Conservation (phyloP, 1,140 invertebrate genomes). For the Trialeurodes vaporariorum region DNA sequence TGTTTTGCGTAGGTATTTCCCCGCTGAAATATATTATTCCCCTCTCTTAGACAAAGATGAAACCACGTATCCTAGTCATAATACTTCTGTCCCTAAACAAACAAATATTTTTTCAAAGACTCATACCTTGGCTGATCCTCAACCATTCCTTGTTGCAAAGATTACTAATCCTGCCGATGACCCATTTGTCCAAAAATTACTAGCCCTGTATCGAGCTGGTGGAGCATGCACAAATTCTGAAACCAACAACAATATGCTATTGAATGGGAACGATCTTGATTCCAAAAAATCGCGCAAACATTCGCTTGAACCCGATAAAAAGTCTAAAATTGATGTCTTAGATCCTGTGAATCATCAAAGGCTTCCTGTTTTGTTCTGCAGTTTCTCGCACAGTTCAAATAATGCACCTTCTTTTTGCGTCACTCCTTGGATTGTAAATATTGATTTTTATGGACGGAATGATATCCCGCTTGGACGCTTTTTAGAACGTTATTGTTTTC, state of each 20-base stretch:
- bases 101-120: background rate
- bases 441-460: conserved; percentile 89
- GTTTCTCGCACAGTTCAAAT: conserved; percentile 66
- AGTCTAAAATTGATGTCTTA: conserved; percentile 55
- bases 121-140: conserved; percentile 30
- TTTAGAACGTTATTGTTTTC: conserved; percentile 84
- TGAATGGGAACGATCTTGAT: conserved; percentile 14
- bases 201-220: conserved; percentile 76
- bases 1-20: conserved; percentile 60
- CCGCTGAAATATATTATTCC: conserved; percentile 67
- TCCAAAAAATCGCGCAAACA: conserved; percentile 20
- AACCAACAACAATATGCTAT: background rate
- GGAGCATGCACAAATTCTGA: conserved; percentile 52
- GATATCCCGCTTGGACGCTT: conserved; percentile 93
- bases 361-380: conserved; percentile 82
- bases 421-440: conserved; percentile 78
- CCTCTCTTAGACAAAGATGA: conserved; percentile 32
- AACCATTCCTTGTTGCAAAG: conserved; percentile 59
- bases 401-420: conserved; percentile 81
- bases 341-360: conserved; percentile 79
- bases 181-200: conserved; percentile 48
- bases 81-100: background rate
- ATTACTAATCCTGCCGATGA: conserved; percentile 49
- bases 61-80: background rate
- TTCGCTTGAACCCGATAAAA: conserved; percentile 23